Base-by-base conservation (phyloP, 2,113 vertebrate species). In the Daboia siamensis region DNA sequence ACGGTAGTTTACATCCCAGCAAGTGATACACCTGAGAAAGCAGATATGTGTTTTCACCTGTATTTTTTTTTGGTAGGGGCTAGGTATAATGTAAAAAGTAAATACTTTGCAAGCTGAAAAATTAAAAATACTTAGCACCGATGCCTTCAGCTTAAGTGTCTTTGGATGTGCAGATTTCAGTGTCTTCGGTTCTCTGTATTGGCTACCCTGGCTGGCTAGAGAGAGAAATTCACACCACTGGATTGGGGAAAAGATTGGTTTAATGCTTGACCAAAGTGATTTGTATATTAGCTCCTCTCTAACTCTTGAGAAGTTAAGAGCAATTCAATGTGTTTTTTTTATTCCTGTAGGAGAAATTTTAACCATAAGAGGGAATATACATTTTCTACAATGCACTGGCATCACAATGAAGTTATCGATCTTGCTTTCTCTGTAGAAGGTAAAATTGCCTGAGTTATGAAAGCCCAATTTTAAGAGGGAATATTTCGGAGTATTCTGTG, bases 341-440 rank as follows among this genome's bases (percentile, higher is more conserved):
- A 87, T 52, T 26, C 48, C n/a, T 17, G 11, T 15, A 99, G 99
- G 99, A 99, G 99, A 95, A 99, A 99, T 97, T 98, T 99, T 93
- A 94, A 96, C 94, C 97, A 98, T 52, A 98, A 95, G 64, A 98
- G 97, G 93, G 98, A 98, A 39, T 99, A 99, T 94, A 99, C 98
- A 0, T 99, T 98, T n/a, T 97, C 98, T 3, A 98, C 98, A 0
- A 93, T 98, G 54, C 99, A 99, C 94, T 99, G 99, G 99, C 99
- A 99, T 94, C 98, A 99, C 74, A 97, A 97, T 69, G 85, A 95
- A 3, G 98, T 99, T 61, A 98, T 97, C 97, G 97, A 99, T 52
- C 94, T 99, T 91, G 96, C 98, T 95, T 99, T 99, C 96, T 99
- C 99, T 74, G 39, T 98, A 12, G 98, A 99, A 94, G 99, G 99